These are phyloP conservation scores for Perithous albicinctus DNA, from an alignment of 2,888 invertebrate species.

Conservation along the genomic window DNA sequence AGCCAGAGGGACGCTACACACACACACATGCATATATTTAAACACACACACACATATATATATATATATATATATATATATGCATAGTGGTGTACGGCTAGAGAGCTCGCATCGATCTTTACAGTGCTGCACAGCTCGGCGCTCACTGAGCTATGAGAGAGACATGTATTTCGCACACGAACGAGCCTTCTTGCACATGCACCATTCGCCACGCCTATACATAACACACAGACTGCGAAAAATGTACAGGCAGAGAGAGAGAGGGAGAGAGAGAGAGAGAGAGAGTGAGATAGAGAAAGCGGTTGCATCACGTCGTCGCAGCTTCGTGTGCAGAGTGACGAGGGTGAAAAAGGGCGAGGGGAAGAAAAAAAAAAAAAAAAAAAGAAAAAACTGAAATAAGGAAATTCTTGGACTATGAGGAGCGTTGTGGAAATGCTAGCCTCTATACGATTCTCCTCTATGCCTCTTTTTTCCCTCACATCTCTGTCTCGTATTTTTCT, in stretches of 20 bases:
- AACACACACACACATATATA: conserved; percentile 2
- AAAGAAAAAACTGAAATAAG: conserved; percentile 64
- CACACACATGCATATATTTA: conserved; percentile 6
- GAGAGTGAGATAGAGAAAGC: too few relatives aligned
- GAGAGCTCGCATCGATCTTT: conserved; percentile 63
- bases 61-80: neutral
- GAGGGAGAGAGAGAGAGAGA: too few relatives aligned
- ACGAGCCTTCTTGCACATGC: conserved; percentile 7
- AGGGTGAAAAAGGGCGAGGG: conserved; percentile 23
- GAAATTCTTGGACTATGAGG: conserved; percentile 64
- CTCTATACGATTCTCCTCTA: conserved; percentile 34
- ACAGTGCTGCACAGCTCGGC: conserved; percentile 43
- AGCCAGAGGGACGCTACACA: conserved; percentile 12
- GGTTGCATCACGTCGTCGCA: conserved; percentile 9
- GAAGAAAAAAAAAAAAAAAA: conserved; percentile 1
- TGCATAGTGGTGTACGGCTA: conserved; percentile 36
- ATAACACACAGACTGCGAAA: conserved; percentile 19
- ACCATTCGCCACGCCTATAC: conserved; percentile 19
- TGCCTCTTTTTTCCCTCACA: conserved; percentile 31
- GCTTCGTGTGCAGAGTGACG: conserved; percentile 5
- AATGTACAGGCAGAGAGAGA: conserved; percentile 11
- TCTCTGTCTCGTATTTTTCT: conserved; percentile 46
- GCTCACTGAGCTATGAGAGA: conserved; percentile 43
- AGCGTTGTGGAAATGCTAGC: conserved; percentile 63
- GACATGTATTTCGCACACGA: conserved; percentile 38